A percentile compares a stretch with the other conserved stretches of the same genome.
These are phyloP conservation scores for Phalacrocorax pelagicus DNA, from an alignment of 2,113 vertebrate species.

Conservation along the genomic window DNA sequence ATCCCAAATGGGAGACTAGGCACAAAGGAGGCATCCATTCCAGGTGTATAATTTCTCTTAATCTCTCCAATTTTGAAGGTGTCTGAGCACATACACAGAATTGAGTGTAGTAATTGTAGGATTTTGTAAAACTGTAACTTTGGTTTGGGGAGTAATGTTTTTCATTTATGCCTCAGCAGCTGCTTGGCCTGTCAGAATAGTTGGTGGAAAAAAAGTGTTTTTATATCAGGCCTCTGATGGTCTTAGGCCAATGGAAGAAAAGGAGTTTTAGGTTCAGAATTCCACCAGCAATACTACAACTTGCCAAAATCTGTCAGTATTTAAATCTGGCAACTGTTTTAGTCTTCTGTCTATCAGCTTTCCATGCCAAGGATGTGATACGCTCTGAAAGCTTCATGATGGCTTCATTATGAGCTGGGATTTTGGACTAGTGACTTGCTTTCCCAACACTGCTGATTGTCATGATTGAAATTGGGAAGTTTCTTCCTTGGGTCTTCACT, in stretches of 20 bases:
- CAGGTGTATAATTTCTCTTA: neutral
- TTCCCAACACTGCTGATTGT: neutral
- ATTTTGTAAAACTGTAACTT: neutral
- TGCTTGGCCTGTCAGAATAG: neutral
- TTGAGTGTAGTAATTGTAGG: neutral
- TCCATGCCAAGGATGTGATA: neutral
- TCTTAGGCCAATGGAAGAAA: neutral
- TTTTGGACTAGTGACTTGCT: neutral
- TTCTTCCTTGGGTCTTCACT: neutral
- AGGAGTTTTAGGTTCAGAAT: neutral
- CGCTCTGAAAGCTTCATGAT: neutral
- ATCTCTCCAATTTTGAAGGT: neutral
- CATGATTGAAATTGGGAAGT: neutral
- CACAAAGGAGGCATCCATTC: neutral
- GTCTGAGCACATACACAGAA: neutral
- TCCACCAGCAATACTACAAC: neutral
- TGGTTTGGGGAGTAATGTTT: neutral
- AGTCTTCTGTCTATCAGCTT: neutral
- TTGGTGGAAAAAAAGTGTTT: neutral
- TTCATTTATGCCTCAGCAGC: neutral
- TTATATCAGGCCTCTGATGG: neutral
- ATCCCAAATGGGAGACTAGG: neutral
- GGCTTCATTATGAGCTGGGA: neutral
- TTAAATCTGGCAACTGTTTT: neutral
- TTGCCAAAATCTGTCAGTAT: neutral